These are phyloP conservation scores for Tenualosa thibaudeaui DNA, from an alignment of 2,797 vertebrate species.

Conservation along the genomic window DNA sequence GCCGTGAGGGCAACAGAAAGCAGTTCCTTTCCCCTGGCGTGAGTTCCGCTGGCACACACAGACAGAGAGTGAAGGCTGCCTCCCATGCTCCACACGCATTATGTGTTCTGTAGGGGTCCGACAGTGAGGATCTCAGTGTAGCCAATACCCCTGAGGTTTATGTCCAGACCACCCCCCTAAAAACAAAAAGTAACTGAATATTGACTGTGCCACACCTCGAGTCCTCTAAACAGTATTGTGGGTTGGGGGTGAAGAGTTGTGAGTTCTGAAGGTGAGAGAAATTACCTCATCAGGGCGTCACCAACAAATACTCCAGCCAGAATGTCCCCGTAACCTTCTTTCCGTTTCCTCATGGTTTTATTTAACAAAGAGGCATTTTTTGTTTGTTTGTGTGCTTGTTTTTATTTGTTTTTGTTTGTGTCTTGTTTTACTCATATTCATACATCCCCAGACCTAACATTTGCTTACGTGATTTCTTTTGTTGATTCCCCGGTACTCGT, in stretches of 20 bases:
- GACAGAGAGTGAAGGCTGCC: background rate
- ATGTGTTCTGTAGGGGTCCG: background rate
- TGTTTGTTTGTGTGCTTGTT: background rate
- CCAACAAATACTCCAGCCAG: constrained; percentile 45
- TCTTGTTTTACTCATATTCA: constrained; percentile 38
- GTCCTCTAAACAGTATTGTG: background rate
- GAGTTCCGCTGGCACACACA: background rate
- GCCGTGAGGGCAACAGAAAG: background rate
- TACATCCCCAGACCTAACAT: constrained; percentile 33
- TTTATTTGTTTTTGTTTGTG: background rate
- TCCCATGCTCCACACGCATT: background rate
- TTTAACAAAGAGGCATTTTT: constrained; percentile 20
- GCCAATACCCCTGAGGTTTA: background rate
- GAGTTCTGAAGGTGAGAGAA: constrained; percentile 23
- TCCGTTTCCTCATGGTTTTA: background rate
- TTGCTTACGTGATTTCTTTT: constrained; percentile 45
- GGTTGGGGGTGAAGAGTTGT: constrained; percentile 4
- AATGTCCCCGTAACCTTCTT: background rate
- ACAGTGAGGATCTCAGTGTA: background rate
- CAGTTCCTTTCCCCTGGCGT: background rate
- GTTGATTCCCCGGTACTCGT: constrained; percentile 49
- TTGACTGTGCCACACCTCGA: background rate
- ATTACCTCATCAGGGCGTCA: constrained; percentile 26
- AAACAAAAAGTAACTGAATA: background rate
- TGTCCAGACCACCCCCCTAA: background rate